phyloP scores from a whole-genome alignment of 2,113 vertebrate species.

The Pipra filicauda region DNA sequence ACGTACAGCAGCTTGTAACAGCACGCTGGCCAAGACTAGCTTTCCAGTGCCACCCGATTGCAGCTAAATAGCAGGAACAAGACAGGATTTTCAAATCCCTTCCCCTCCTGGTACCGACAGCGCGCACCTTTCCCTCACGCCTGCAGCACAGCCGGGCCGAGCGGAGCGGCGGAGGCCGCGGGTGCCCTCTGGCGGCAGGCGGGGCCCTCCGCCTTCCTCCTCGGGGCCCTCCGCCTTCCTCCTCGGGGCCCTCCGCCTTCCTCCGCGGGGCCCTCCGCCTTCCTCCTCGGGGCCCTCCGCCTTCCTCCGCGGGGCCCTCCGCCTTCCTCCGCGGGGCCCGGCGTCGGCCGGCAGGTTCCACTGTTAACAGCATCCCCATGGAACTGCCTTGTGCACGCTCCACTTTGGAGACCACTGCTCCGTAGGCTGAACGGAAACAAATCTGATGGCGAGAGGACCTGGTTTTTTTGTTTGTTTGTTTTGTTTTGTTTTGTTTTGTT shows the following conservation, averaged over 20 bases:
- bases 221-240: too few relatives aligned
- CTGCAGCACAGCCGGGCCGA: neutral
- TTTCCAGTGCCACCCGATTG: neutral
- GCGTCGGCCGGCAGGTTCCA: fast-evolving
- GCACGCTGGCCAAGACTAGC: neutral
- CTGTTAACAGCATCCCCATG: fast-evolving
- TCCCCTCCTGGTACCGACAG: fast-evolving
- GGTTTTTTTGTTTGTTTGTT: too few relatives aligned
- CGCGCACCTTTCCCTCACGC: fast-evolving
- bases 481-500: too few relatives aligned
- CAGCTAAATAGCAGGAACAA: fast-evolving
- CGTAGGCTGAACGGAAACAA: neutral
- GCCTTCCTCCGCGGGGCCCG: neutral
- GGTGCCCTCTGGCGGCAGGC: neutral
- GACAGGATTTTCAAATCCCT: neutral
- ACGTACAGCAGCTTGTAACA: fast-evolving
- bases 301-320: neutral
- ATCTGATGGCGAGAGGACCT: fast-evolving
- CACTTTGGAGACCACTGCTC: fast-evolving
- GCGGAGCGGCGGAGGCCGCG: neutral
- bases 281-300: neutral
- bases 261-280: too few relatives aligned
- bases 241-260: neutral
- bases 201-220: neutral
- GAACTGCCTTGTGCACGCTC: fast-evolving